These are phyloP conservation scores for Ardeotis arabs DNA, from an alignment of 2,113 vertebrate genomes.

Conservation along the genomic window DNA sequence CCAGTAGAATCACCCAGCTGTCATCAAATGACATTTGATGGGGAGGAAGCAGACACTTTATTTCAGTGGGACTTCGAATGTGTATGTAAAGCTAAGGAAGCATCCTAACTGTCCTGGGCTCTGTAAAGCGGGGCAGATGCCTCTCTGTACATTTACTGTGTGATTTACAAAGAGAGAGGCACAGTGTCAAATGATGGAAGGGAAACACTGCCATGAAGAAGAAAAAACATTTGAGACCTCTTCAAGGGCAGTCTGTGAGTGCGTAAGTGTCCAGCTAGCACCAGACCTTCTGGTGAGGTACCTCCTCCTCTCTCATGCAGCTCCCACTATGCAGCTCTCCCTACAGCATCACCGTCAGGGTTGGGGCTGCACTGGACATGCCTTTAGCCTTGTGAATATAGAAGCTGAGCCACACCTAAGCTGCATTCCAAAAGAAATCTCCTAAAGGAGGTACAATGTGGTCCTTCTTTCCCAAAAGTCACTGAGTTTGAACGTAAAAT, in stretches of 20 bases:
- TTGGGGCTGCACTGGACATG: not conserved
- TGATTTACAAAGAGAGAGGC: not conserved
- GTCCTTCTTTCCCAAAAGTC: not conserved
- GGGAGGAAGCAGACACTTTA: not conserved
- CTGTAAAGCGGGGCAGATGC: fast-evolving
- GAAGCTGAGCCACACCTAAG: not conserved
- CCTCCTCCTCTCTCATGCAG: not conserved
- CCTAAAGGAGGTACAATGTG: not conserved
- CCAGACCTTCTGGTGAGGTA: not conserved
- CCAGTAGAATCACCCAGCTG: not conserved
- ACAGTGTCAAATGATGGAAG: not conserved
- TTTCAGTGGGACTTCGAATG: not conserved
- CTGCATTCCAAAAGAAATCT: not conserved
- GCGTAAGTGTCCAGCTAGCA: not conserved
- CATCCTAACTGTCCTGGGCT: not conserved
- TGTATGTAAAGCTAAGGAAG: not conserved
- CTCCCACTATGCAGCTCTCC: not conserved
- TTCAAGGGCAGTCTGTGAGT: not conserved
- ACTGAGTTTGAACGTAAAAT: not conserved
- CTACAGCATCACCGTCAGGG: not conserved
- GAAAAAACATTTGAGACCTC: not conserved
- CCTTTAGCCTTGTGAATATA: not conserved
- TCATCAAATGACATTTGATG: not conserved
- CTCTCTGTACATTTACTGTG: not conserved
- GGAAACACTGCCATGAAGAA: not conserved